Conservation (phyloP, 2,797 vertebrate species). For the Cottoperca gobio region DNA sequence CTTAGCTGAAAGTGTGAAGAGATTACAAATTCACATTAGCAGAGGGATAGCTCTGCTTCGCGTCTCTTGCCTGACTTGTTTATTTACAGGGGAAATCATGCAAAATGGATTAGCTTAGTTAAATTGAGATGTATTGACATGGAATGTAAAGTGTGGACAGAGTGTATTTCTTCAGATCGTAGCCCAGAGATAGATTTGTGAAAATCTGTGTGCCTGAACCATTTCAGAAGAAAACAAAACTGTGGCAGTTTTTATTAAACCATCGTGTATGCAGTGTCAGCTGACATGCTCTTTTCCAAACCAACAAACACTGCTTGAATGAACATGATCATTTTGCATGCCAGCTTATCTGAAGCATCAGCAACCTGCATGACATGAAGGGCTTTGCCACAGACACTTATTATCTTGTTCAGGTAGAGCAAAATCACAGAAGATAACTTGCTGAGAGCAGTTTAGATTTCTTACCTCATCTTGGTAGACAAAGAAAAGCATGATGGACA, state of each 20-base stretch:
- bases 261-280: conserved; percentile 28
- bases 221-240: not conserved
- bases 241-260: conserved; percentile 18
- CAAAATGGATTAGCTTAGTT: conserved; percentile 49
- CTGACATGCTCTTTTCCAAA: conserved; percentile 19
- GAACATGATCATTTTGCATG: conserved; percentile 17
- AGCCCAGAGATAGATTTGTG: conserved; percentile 13
- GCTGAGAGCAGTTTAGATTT: conserved; percentile 11
- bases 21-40: conserved; percentile 51
- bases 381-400: conserved; percentile 9
- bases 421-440: conserved; percentile 26
- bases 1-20: conserved; percentile 30
- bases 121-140: conserved; percentile 46
- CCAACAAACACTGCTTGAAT: conserved; percentile 11
- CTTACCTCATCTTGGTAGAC: conserved; percentile 96
- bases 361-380: conserved; percentile 11
- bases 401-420: conserved; percentile 17
- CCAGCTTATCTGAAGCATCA: conserved; percentile 23
- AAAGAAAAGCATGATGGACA: conserved; percentile 94
- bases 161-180: not conserved
- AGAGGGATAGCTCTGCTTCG: conserved; percentile 11
- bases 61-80: conserved; percentile 39
- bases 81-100: conserved; percentile 44
- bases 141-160: conserved; percentile 28
- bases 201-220: conserved; percentile 3